These are phyloP conservation scores for Enteromius argenteus DNA, from an alignment of 2,797 vertebrate species.

Conservation along the genomic window DNA sequence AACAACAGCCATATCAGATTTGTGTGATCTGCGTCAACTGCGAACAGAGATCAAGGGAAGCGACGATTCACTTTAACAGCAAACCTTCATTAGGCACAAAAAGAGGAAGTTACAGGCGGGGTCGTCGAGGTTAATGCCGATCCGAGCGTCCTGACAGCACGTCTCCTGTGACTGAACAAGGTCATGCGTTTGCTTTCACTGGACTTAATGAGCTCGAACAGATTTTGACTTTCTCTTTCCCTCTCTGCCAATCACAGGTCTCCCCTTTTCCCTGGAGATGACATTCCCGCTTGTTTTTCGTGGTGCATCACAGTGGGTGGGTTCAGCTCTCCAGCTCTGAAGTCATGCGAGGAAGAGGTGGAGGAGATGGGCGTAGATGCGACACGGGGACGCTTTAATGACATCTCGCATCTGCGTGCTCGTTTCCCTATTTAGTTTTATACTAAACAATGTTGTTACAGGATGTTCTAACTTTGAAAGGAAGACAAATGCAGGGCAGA, in stretches of 20 bases:
- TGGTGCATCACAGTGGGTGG: conserved; percentile 47
- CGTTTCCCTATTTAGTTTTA: conserved; percentile 15
- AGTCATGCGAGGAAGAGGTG: conserved; percentile 52
- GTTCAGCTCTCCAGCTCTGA: conserved; percentile 55
- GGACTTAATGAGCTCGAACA: conserved; percentile 63
- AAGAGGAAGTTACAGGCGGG: conserved; percentile 66
- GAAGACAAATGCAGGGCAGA: conserved; percentile 24
- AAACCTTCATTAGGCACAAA: conserved; percentile 73
- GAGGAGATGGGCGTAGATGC: conserved; percentile 59
- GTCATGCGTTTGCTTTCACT: conserved; percentile 66
- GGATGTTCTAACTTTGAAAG: conserved; percentile 38
- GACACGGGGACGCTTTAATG: conserved; percentile 57
- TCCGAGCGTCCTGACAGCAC: conserved; percentile 74
- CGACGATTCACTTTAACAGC: conserved; percentile 67
- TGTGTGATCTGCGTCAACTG: conserved; percentile 79
- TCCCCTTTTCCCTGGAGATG: conserved; percentile 38
- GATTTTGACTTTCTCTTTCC: conserved; percentile 53
- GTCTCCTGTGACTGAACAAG: conserved; percentile 76
- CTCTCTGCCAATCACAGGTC: conserved; percentile 47
- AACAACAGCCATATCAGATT: conserved; percentile 75
- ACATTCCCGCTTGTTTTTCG: conserved; percentile 47
- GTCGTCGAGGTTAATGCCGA: conserved; percentile 77
- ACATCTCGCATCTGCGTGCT: conserved; percentile 50
- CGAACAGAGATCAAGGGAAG: conserved; percentile 79
- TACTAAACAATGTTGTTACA: conserved; percentile 6